Evolutionary conservation across 2,797 vertebrate genomes (phyloP).

Genomic region (Sciurus vulgaris): DNA sequence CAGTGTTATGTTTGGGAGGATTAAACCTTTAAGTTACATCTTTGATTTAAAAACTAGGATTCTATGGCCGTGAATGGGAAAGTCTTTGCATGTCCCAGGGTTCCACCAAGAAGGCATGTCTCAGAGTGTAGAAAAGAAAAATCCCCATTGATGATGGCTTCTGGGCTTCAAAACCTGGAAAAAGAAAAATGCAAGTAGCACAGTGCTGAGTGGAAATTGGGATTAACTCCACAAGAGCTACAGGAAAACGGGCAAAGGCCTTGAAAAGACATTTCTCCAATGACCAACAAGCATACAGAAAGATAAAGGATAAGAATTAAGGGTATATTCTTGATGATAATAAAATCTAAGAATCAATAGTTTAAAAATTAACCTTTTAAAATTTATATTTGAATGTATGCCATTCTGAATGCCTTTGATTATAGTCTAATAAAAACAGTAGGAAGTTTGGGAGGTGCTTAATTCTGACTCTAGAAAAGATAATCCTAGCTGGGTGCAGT

Average conservation of each 20-base stretch:
- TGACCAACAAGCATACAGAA: background rate
- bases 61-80: background rate
- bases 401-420: constrained; percentile 38
- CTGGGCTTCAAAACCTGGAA: background rate
- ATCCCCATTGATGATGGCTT: background rate
- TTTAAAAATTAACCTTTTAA: constrained; percentile 68
- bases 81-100: background rate
- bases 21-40: background rate
- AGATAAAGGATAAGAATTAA: background rate
- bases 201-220: background rate
- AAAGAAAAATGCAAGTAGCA: background rate
- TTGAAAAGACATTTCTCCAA: background rate
- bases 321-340: background rate
- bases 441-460: constrained; percentile 9
- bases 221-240: background rate
- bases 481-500: too few relatives aligned
- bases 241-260: background rate
- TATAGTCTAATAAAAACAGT: constrained; percentile 10
- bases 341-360: constrained; percentile 17
- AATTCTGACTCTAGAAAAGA: constrained; percentile 29
- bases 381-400: constrained; percentile 23
- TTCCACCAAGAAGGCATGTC: background rate
- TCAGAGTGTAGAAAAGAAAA: background rate
- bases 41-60: background rate
- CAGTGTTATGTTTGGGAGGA: background rate